phyloP scores from a whole-genome alignment of 2,797 vertebrate genomes.

The Allobates femoralis region DNA sequence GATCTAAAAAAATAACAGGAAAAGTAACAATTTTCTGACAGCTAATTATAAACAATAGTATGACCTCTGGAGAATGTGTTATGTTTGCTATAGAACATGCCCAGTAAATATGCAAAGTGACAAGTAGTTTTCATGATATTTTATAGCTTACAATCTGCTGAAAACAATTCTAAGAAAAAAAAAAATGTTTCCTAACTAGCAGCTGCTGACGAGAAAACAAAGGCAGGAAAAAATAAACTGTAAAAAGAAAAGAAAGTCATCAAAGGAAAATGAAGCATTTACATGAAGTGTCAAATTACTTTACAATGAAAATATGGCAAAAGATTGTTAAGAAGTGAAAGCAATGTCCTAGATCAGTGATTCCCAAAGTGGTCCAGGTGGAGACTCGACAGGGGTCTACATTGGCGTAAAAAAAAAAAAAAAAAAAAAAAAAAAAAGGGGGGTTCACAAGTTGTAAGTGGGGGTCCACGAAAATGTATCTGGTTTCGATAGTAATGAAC shows the following conservation, averaged over 20 bases:
- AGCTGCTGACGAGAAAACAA: constrained; percentile 8
- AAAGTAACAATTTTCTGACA: background rate
- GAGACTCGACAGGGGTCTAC: too few species aligned
- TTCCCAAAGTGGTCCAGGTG: too few species aligned
- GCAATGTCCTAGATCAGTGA: too few species aligned
- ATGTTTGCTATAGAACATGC: background rate
- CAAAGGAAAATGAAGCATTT: constrained; percentile 4
- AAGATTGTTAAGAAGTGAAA: background rate
- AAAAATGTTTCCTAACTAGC: background rate
- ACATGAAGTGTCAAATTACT: background rate
- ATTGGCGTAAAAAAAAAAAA: too few species aligned
- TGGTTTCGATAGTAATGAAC: too few species aligned
- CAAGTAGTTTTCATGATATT: background rate
- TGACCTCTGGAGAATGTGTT: background rate
- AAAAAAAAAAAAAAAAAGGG: too few species aligned
- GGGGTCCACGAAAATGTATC: too few species aligned
- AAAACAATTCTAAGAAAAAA: too few species aligned
- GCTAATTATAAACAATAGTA: background rate
- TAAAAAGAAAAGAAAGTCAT: constrained; percentile 11
- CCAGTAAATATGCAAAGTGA: background rate
- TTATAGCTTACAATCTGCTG: background rate
- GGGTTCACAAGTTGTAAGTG: too few species aligned
- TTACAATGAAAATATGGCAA: background rate
- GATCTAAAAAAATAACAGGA: background rate
- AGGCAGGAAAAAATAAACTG: constrained; percentile 40